Conservation (phyloP, 1,140 invertebrate genomes). For the Drosophila pectinifera region DNA sequence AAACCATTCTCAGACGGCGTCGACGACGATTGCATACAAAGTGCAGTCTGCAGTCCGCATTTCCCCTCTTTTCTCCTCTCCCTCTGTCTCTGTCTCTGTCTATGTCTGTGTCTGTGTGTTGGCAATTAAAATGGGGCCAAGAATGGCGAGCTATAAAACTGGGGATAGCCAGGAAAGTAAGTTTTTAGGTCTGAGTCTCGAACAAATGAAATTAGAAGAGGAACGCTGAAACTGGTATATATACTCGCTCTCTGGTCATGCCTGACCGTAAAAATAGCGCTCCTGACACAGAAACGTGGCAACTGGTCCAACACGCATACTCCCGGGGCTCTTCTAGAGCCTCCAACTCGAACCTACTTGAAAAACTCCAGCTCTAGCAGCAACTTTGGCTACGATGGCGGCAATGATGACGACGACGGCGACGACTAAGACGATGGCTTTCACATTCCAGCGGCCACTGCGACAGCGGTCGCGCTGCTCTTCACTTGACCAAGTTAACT, state of each 20-base stretch:
- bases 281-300: constrained; percentile 64
- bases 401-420: constrained; percentile 42
- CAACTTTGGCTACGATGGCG: constrained; percentile 48
- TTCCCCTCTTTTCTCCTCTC: not conserved
- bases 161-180: constrained; percentile 50
- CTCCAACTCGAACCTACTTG: constrained; percentile 25
- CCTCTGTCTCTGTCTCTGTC: not conserved
- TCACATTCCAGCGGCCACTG: constrained; percentile 62
- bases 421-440: constrained; percentile 56
- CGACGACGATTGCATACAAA: constrained; percentile 68
- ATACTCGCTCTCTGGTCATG: constrained; percentile 40
- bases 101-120: constrained; percentile 26
- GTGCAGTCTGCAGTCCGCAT: constrained; percentile 43
- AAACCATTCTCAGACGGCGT: constrained; percentile 46
- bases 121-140: constrained; percentile 77
- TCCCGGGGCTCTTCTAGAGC: constrained; percentile 20
- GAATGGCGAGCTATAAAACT: constrained; percentile 58
- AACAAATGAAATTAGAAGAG: constrained; percentile 76
- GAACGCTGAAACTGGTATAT: not conserved
- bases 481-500: constrained; percentile 76
- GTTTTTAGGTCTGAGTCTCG: constrained; percentile 36
- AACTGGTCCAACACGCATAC: constrained; percentile 68
- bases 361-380: constrained; percentile 24
- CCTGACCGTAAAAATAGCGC: constrained; percentile 56
- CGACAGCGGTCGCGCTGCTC: constrained; percentile 22